Base-by-base conservation (phyloP, 2,113 vertebrate genomes). In the Odobenus rosmarus region DNA sequence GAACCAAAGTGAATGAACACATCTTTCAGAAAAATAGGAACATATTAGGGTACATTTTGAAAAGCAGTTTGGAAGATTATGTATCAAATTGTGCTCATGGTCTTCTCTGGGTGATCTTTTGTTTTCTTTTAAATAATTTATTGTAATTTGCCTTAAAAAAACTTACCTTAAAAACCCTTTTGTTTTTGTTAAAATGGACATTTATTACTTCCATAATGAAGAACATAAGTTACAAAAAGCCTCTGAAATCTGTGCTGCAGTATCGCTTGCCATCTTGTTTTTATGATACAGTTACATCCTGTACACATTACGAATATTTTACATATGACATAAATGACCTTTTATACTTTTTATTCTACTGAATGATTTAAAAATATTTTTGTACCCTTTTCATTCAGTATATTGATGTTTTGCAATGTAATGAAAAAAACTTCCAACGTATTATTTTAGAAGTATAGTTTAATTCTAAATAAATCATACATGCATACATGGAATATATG, bases 401-500 rank as follows among this genome's bases (percentile, higher is more conserved):
- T 91, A 53, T 36, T 88, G 21, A 59, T 96, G 36, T 89, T 92
- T 89, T 97, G n/a, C 28, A 59, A 76, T 72, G 2, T 57, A 21
- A 51, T 59, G 2, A 64, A 89, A 91, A 53, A 23, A 90, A 79
- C 62, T 89, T 94, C n/a, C n/a, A 71, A 13, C 15, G 6, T 81
- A 71, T 31, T 81, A 64, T 80, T 92, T 89, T 90, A 86, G 64
- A 90, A 83, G 39, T 79, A 33, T 19, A 33, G 8, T 71, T 95
- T 87, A 81, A 64, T 96, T 91, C 15, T 61, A 83, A 95, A 83
- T 82, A 96, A 93, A 8, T 90, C 49, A 72, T 71, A 42, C 26
- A 90, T 55, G 57, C 3, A 64, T 57, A 12, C 31, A 46, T 90
- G 28, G 86, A 80, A 46, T 55, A 26, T 67, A 91, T 71, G 36